These are phyloP conservation scores for Agrypnia vestita DNA, from an alignment of 1,140 invertebrate species.

Conservation along the genomic window DNA sequence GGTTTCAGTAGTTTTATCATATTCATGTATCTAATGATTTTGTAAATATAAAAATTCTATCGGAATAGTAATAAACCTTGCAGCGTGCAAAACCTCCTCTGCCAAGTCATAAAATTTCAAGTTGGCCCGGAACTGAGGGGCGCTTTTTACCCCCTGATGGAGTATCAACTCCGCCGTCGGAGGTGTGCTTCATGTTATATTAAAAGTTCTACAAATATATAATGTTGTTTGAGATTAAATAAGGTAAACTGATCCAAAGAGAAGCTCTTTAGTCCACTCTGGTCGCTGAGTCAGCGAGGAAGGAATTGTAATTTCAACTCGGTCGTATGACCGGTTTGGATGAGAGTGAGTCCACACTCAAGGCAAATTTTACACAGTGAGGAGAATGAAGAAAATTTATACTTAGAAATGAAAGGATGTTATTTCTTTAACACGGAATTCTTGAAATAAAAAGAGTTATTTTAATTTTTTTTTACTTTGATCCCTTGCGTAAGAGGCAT, in stretches of 20 bases:
- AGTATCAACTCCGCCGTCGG: background rate
- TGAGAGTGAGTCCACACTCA: conserved; percentile 23
- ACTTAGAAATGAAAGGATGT: conserved; percentile 22
- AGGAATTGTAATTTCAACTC: background rate
- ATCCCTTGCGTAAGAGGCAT: no score
- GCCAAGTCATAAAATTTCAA: conserved; percentile 37
- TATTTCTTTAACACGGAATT: background rate
- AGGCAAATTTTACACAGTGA: conserved; percentile 14
- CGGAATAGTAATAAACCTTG: conserved; percentile 37
- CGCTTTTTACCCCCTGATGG: background rate
- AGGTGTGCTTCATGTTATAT: background rate
- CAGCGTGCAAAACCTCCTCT: conserved; percentile 34
- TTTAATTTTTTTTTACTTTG: conserved; percentile 14
- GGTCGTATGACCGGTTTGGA: conserved; percentile 28
- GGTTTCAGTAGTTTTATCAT: no score
- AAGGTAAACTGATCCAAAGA: conserved; percentile 44
- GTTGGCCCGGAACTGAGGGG: background rate
- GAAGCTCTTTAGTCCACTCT: conserved; percentile 35
- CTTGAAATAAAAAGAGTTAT: conserved; percentile 9
- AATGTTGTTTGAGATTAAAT: conserved; percentile 59
- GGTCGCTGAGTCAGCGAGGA: conserved; percentile 47
- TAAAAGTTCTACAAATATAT: conserved; percentile 34
- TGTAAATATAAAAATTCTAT: conserved; percentile 12
- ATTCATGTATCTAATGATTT: conserved; percentile 8
- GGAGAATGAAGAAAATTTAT: conserved; percentile 23